phyloP scores from a whole-genome alignment of 2,888 invertebrate genomes.

The Campaea margaritaria region DNA sequence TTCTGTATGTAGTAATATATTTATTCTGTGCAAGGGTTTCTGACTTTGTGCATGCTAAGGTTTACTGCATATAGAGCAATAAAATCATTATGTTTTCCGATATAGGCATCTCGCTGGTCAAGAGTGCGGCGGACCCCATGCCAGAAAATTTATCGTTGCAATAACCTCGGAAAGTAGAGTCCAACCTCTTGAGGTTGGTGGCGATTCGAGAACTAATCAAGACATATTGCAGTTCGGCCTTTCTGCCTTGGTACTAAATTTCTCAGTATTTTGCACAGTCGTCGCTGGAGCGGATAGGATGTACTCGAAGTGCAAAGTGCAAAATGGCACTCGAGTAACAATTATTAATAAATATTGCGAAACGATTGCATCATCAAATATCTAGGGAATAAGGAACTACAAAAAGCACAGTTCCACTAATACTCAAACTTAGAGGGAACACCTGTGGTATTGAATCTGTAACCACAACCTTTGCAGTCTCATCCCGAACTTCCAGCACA shows the following conservation, averaged over 20 bases:
- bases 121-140: not conserved
- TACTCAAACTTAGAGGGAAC: no score
- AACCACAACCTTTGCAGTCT: no score
- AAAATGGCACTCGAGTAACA: not conserved
- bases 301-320: not conserved
- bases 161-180: not conserved
- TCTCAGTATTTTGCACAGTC: not conserved
- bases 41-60: no score
- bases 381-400: not conserved
- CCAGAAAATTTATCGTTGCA: constrained; percentile 4
- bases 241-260: not conserved
- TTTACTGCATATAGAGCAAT: no score
- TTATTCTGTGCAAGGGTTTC: no score
- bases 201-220: constrained; percentile 3
- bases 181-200: not conserved
- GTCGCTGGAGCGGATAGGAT: not conserved
- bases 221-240: not conserved
- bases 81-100: no score
- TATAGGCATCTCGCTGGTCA: no score
- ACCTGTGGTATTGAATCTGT: no score
- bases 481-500: no score
- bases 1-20: no score
- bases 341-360: not conserved
- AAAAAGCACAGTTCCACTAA: no score
- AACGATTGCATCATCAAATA: not conserved